Conservation (phyloP, 2,113 vertebrate genomes). For the Microtus oregoni region DNA sequence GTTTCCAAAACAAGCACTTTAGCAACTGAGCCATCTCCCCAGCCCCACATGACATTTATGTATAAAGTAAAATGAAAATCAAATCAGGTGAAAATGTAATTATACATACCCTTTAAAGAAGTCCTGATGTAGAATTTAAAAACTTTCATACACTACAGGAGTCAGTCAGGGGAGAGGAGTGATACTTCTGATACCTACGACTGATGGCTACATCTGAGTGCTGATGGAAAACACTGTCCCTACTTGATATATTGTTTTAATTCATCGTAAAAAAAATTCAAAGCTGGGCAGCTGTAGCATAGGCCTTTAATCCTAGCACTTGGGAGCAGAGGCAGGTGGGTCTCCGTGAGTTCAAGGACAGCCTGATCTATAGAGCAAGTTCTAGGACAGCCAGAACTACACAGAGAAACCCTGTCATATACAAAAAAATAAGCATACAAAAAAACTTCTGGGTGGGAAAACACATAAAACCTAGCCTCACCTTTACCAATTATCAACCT, state of each 20-base stretch:
- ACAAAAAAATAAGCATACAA: not conserved
- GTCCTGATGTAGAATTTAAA: not conserved
- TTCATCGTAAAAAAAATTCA: constrained; percentile 5
- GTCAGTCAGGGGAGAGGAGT: not conserved
- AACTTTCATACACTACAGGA: not conserved
- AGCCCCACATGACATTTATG: not conserved
- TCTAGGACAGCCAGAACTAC: not conserved
- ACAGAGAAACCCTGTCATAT: not conserved
- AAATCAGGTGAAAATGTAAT: not conserved
- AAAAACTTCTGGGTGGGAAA: constrained; percentile 9
- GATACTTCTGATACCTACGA: not conserved
- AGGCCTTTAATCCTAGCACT: not conserved
- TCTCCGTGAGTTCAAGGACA: not conserved
- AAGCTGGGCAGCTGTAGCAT: not conserved
- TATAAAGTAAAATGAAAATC: not conserved
- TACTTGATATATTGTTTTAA: not conserved
- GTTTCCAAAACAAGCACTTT: not conserved
- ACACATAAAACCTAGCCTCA: not conserved
- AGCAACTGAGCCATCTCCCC: not conserved
- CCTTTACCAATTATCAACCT: not conserved
- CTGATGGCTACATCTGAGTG: not conserved
- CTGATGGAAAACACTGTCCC: not conserved
- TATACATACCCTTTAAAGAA: not conserved
- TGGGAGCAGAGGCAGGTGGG: not conserved
- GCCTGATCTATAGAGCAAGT: not conserved